A percentile compares a stretch with the other conserved stretches of the same genome.
Conservation (phyloP, 2,797 vertebrate species). For the Sebastes reedi region DNA sequence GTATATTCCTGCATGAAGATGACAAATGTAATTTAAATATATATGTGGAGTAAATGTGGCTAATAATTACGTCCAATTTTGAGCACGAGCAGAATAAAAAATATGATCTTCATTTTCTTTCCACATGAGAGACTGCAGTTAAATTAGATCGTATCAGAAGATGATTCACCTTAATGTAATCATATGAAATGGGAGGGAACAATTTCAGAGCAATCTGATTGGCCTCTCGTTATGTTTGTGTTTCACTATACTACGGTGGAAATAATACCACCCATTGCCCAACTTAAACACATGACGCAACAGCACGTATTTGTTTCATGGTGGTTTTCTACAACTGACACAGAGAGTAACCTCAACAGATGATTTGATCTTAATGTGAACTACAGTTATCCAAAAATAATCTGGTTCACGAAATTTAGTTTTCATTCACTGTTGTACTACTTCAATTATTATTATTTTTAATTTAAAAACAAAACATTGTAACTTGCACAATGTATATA, state of each 20-base stretch:
- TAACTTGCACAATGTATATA: no score
- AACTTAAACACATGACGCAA: no score
- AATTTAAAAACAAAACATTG: no score
- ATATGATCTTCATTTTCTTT: conserved; percentile 6
- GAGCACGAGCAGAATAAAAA: background rate
- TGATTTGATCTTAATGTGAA: background rate
- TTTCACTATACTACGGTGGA: no score
- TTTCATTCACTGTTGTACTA: background rate
- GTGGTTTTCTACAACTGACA: no score
- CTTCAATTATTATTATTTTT: no score
- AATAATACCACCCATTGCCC: no score
- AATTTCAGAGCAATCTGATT: no score
- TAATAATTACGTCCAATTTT: background rate
- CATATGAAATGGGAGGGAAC: background rate
- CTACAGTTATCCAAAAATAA: background rate
- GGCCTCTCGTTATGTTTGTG: no score
- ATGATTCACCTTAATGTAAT: background rate
- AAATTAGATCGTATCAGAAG: background rate
- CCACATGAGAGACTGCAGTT: background rate
- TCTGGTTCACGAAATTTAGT: background rate
- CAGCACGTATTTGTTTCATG: no score
- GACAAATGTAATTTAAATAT: background rate
- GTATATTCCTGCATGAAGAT: background rate
- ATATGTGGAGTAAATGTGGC: background rate
- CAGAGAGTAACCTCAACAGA: no score